Evolutionary conservation across 2,797 vertebrate genomes (phyloP), one percentile per base, ranked within the genome.

Genomic region (Catharus ustulatus): DNA sequence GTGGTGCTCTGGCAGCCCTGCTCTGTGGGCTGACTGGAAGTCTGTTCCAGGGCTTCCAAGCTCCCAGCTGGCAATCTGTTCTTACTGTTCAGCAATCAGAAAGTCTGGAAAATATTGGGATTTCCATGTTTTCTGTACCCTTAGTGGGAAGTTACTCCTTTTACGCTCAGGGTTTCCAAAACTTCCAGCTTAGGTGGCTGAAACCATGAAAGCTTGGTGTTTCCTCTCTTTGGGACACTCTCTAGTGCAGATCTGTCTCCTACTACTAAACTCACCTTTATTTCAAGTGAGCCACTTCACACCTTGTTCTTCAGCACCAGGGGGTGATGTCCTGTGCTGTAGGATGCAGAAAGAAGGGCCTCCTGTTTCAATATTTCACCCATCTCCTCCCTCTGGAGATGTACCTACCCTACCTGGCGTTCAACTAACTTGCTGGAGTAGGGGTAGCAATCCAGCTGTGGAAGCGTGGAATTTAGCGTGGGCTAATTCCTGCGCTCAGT

Each of bases 401-500:
- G 3, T 17, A 86, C 15, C 42, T 68, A 83, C 71, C 15, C 42
- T 68, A 85, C 71, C 36, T 24, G 0, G 3, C 66, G 67, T 79
- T 82, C 63, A 77, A 64, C 57, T 67, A 32, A 32, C 30, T 86
- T 2, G 6, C 55, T 79, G 69, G 59, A 48, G 23, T 83, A 77
- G 10, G 86, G 72, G 64, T 89, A 92, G 63, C 77, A 76, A 49
- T 54, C 71, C 74, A 84, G 74, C 71, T 83, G 90, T 67, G 81
- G 80, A 91, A 86, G 57, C 0, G 0, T 43, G 88, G 90, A 95
- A 92, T 95, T 90, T 51, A 84, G 57, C 30, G 78, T 94, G 78
- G 93, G 86, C 90, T 95, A 76, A 95, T 90, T 90, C 49, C 77
- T 92, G 77, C 45, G 48, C 74, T 64, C 77, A 82, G 84, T 90